These are phyloP conservation scores for Acleris literana DNA, from an alignment of 2,888 invertebrate species.

Conservation along the genomic window DNA sequence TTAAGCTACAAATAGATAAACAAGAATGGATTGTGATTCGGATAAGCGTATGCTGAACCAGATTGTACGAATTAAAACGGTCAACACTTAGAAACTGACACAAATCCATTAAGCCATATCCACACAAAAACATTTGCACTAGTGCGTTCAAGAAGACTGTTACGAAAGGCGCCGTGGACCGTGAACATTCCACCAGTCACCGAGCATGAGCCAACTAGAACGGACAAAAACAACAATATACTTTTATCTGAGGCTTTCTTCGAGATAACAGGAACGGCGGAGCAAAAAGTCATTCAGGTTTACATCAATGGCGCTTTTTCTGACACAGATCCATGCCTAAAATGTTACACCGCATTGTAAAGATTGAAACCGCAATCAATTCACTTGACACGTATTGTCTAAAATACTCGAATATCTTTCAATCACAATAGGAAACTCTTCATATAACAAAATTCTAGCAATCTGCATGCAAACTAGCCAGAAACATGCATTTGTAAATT, in stretches of 20 bases:
- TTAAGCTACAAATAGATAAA: not conserved
- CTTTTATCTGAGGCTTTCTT: conserved; percentile 57
- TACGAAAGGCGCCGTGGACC: conserved; percentile 79
- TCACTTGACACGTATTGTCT: conserved; percentile 21
- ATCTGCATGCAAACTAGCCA: conserved; percentile 19
- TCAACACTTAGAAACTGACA: conserved; percentile 51
- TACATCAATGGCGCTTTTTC: conserved; percentile 33
- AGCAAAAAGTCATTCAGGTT: conserved; percentile 33
- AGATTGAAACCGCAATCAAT: conserved; percentile 27
- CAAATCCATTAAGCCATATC: conserved; percentile 67
- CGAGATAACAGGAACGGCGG: conserved; percentile 56
- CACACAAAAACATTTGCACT: conserved; percentile 80
- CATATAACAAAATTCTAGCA: conserved; percentile 5
- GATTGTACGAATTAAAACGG: conserved; percentile 52
- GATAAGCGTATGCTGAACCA: conserved; percentile 42
- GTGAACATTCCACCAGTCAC: conserved; percentile 78
- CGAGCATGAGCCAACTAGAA: conserved; percentile 68
- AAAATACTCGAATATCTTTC: conserved; percentile 19
- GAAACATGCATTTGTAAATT: not conserved
- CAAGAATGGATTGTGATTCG: not conserved
- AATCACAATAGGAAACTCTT: conserved; percentile 2
- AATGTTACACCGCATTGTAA: conserved; percentile 23
- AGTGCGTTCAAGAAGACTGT: conserved; percentile 72
- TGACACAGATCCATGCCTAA: conserved; percentile 7
- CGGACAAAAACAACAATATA: conserved; percentile 70